Evolutionary conservation across 2,888 invertebrate genomes (phyloP).

Genomic region (Sphaeridia pumilis): DNA sequence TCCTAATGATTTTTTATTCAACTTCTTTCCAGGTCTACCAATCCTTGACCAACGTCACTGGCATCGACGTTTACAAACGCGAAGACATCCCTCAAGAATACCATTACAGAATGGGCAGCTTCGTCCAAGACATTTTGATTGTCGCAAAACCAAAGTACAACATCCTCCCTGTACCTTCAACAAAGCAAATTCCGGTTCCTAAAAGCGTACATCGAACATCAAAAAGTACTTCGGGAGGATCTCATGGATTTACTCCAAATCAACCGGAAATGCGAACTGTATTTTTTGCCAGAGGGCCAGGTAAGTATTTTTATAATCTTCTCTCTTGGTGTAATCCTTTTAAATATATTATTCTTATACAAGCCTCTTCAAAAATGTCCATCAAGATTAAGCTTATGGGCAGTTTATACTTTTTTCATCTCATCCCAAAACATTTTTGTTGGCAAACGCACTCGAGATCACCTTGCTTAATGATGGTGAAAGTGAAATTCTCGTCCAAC

Average conservation of each 20-base stretch:
- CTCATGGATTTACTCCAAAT: slow-evolving; percentile 36
- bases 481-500: no score
- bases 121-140: slow-evolving; percentile 41
- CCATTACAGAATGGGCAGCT: slow-evolving; percentile 41
- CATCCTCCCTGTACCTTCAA: slow-evolving; percentile 30
- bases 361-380: no score
- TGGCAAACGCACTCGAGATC: no score
- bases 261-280: slow-evolving; percentile 38
- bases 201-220: no score
- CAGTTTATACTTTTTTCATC: no score
- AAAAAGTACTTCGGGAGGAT: slow-evolving; percentile 26
- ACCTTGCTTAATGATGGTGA: no score
- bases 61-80: slow-evolving; percentile 39
- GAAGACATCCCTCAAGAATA: slow-evolving; percentile 41
- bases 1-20: neutral
- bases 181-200: slow-evolving; percentile 26
- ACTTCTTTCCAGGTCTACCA: slow-evolving; percentile 33
- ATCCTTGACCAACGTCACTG: slow-evolving; percentile 31
- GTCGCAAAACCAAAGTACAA: slow-evolving; percentile 41
- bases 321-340: no score
- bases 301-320: slow-evolving; percentile 23
- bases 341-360: no score
- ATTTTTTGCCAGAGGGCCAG: slow-evolving; percentile 38
- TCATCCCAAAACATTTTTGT: no score
- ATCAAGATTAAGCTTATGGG: neutral